A percentile compares a stretch with the other conserved stretches of the same genome.
phyloP scores from a whole-genome alignment of 1,140 invertebrate species.

The Orchesella cincta region DNA sequence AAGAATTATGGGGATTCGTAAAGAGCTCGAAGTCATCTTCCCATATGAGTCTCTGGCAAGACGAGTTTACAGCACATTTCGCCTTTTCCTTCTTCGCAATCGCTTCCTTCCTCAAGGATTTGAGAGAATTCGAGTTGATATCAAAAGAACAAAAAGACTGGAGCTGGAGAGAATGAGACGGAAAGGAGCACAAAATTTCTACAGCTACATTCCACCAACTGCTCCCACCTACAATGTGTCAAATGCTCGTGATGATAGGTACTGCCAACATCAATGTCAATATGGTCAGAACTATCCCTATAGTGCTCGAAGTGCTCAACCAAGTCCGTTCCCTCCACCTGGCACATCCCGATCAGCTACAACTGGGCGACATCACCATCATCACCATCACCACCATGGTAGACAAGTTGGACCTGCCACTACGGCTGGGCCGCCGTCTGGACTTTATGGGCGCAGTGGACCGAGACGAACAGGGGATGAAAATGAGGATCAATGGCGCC shows the following conservation, averaged over 20 bases:
- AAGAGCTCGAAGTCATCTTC: conserved; percentile 41
- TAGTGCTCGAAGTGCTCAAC: conserved; percentile 37
- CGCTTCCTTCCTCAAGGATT: conserved; percentile 37
- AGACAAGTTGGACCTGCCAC: not conserved
- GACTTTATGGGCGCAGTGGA: conserved; percentile 7
- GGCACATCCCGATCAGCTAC: not conserved
- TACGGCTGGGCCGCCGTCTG: not conserved
- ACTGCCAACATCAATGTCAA: conserved; percentile 11
- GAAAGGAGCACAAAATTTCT: conserved; percentile 32
- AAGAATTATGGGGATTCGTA: conserved; percentile 32
- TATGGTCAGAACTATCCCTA: conserved; percentile 6
- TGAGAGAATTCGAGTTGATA: conserved; percentile 38
- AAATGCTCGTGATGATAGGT: not conserved
- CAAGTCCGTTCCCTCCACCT: conserved; percentile 32
- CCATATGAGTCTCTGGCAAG: conserved; percentile 36
- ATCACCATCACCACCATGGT: conserved; percentile 28
- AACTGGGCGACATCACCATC: conserved; percentile 34
- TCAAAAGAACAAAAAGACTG: conserved; percentile 43
- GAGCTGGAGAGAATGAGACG: conserved; percentile 39
- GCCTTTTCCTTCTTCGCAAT: conserved; percentile 33
- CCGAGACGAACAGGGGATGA: not conserved
- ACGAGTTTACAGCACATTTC: conserved; percentile 36
- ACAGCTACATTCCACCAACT: conserved; percentile 31
- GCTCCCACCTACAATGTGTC: conserved; percentile 37
- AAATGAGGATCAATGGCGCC: not conserved